These are phyloP conservation scores for Hepsetus odoe DNA, from an alignment of 2,113 vertebrate genomes.

Conservation along the genomic window DNA sequence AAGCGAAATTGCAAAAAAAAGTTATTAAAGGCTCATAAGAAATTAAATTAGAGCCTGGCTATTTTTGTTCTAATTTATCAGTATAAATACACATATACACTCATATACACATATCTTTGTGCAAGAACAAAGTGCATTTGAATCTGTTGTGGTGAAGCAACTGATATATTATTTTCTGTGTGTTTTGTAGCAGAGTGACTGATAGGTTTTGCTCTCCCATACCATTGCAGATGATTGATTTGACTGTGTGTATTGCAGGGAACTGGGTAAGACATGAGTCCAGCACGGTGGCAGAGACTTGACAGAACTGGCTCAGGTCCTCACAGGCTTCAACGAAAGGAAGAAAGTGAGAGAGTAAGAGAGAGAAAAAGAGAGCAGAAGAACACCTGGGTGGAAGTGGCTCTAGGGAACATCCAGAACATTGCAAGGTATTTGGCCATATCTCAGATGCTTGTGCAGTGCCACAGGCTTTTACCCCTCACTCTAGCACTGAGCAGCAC, in stretches of 20 bases:
- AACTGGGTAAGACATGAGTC: slow-evolving; percentile 23
- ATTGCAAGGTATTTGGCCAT: slow-evolving; percentile 33
- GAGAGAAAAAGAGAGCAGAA: slow-evolving; percentile 19
- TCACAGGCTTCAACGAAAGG: background rate
- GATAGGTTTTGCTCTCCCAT: slow-evolving; percentile 27
- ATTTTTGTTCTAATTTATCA: no score
- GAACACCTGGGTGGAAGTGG: slow-evolving; percentile 34
- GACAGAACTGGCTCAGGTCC: slow-evolving; percentile 31
- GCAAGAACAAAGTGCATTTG: slow-evolving; percentile 12
- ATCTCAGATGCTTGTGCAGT: slow-evolving; percentile 16
- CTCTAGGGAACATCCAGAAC: slow-evolving; percentile 28
- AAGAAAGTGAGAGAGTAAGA: background rate
- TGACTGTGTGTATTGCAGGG: slow-evolving; percentile 21
- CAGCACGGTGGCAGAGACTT: slow-evolving; percentile 35
- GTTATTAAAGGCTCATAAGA: no score
- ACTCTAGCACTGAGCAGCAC: slow-evolving; percentile 22
- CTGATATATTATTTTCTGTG: slow-evolving; percentile 6
- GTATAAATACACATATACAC: no score
- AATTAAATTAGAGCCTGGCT: no score
- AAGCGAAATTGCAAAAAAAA: no score
- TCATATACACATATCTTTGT: background rate
- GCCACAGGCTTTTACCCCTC: slow-evolving; percentile 24
- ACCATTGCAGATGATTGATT: slow-evolving; percentile 40
- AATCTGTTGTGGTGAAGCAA: slow-evolving; percentile 8
- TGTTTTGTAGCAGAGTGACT: slow-evolving; percentile 13